phyloP scores from a whole-genome alignment of 1,140 invertebrate genomes.

The Spodoptera litura region DNA sequence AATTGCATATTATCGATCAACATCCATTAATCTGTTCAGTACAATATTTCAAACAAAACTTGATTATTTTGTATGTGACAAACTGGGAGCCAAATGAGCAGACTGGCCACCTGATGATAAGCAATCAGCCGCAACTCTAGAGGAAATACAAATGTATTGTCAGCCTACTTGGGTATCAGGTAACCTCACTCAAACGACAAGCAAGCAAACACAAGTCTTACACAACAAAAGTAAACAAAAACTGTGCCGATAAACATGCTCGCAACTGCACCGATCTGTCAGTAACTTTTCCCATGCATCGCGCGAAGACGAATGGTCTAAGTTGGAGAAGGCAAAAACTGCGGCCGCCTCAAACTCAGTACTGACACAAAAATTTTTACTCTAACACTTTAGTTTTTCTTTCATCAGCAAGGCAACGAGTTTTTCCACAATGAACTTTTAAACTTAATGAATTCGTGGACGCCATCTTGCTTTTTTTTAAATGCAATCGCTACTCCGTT shows the following conservation, averaged over 20 bases:
- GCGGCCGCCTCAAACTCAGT: slow-evolving; percentile 49
- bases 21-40: too few relatives aligned
- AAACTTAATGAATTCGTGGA: slow-evolving; percentile 35
- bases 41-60: too few relatives aligned
- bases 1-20: too few relatives aligned
- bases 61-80: too few relatives aligned
- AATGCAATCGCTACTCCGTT: neutral
- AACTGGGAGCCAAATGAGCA: too few relatives aligned
- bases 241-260: slow-evolving; percentile 10
- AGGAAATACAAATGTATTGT: too few relatives aligned
- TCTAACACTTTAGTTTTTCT: slow-evolving; percentile 43
- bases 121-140: too few relatives aligned
- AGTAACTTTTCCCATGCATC: slow-evolving; percentile 77
- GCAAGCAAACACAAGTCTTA: too few relatives aligned
- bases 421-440: slow-evolving; percentile 36
- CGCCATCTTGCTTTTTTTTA: slow-evolving; percentile 20
- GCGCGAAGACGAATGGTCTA: slow-evolving; percentile 77
- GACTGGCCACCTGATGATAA: too few relatives aligned
- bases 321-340: slow-evolving; percentile 74
- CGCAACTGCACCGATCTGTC: slow-evolving; percentile 68
- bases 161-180: too few relatives aligned
- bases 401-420: slow-evolving; percentile 9
- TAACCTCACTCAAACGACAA: too few relatives aligned
- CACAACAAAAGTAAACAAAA: neutral
- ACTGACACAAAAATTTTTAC: slow-evolving; percentile 42